Base-by-base conservation (phyloP, 2,888 invertebrate species). In the Pseudanteris insignis region DNA sequence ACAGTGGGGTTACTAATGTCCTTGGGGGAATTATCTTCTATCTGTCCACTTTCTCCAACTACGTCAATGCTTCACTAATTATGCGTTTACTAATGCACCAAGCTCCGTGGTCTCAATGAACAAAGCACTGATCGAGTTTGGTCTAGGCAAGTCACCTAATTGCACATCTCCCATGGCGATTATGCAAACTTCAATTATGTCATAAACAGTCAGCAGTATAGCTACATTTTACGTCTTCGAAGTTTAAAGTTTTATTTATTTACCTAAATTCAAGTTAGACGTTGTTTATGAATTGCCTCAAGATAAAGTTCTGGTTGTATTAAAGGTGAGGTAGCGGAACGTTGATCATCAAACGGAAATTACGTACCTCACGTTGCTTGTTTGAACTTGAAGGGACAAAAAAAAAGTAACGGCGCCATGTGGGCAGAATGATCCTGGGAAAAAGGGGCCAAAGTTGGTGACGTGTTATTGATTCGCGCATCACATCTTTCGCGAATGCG, bases 31-130 rank as follows among this genome's bases (percentile, higher is more conserved):
- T 40, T 50, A 58, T 63, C 41, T 62, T 54, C 30, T 40, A 25
- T 43, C 60, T 47, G 43, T 51, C 55, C 54, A 59, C 59, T 46
- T 66, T 58, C 61, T 48, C 37, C 32, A 40, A 58, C 34, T 25
- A 37, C 48, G 36, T 40, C 46, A 51, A 38, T 46, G 48, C 40
- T 33, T 50, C 36, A 41, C 57, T 63, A 61, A 65, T 65, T 63
- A 61, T 61, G 37, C 50, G 26, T 53, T 46, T 54, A 61, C 57
- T 63, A 63, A 60, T 43, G 55, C 32, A 33, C 34, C 10, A 21
- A 37, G 30, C 34, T 48, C 43, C 6, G 18, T 18, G 37, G 37
- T 34, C 38, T 25, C 30, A 30, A 28, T 37, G 38, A 36, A 30
- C 34, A 46, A 51, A 64, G 57, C 58, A 53, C 51, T 43, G 48